Conservation (phyloP, 2,797 vertebrate species). For the Gambelia wislizenii region DNA sequence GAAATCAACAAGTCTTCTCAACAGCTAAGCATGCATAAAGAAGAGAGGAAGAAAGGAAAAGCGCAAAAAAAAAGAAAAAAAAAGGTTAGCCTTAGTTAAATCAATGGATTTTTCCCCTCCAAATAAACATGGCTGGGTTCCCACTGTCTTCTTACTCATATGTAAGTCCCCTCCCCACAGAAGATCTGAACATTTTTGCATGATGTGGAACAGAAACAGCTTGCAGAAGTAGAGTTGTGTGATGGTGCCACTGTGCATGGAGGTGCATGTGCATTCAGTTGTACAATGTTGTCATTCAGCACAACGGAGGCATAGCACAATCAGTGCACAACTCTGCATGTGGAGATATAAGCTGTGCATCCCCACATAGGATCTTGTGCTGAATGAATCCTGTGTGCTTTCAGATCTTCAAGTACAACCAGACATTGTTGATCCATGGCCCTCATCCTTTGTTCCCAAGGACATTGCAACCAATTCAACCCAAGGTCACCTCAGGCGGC, state of each 20-base stretch:
- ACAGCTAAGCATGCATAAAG: neutral
- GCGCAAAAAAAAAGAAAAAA: neutral
- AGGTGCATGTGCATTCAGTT: too few relatives aligned
- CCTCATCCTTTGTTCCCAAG: slow-evolving; percentile 41
- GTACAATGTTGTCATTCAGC: too few relatives aligned
- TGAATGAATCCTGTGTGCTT: neutral
- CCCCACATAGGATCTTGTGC: neutral
- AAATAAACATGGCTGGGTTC: neutral
- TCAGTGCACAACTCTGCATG: neutral
- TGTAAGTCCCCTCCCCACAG: neutral
- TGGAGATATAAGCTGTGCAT: neutral
- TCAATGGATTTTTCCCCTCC: neutral
- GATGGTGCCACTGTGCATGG: too few relatives aligned
- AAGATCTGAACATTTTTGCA: neutral
- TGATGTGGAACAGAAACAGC: too few relatives aligned
- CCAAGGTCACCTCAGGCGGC: slow-evolving; percentile 21
- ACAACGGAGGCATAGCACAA: too few relatives aligned
- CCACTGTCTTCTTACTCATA: neutral
- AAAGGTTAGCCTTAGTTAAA: neutral
- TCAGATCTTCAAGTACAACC: neutral
- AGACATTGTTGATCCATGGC: slow-evolving; percentile 31
- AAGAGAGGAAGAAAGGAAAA: neutral
- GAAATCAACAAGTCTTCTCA: neutral
- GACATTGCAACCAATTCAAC: slow-evolving; percentile 28
- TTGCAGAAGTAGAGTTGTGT: neutral